A percentile compares a stretch with the other conserved stretches of the same genome.
These are phyloP conservation scores for Macaca mulatta DNA, from an alignment of 2,113 vertebrate genomes.

Conservation along the genomic window DNA sequence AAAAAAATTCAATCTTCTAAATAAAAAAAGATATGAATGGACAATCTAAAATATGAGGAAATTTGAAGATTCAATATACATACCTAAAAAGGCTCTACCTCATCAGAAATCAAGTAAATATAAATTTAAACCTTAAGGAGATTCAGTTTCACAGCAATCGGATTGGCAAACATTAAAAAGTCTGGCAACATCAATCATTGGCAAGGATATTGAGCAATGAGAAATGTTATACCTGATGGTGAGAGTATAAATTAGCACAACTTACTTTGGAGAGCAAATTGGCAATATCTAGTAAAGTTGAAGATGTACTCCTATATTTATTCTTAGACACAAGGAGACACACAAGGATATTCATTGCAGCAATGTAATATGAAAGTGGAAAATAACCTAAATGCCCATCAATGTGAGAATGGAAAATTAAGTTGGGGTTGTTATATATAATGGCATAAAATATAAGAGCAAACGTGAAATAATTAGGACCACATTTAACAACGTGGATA, in stretches of 20 bases:
- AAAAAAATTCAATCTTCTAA: neutral
- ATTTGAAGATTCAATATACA: neutral
- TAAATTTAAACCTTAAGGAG: slow-evolving; percentile 31
- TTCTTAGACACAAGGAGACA: slow-evolving; percentile 4
- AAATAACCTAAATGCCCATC: neutral
- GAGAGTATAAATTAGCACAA: slow-evolving; percentile 45
- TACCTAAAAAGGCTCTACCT: neutral
- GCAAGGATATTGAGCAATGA: neutral
- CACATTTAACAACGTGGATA: neutral
- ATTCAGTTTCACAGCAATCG: neutral
- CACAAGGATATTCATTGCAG: neutral
- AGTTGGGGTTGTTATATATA: neutral
- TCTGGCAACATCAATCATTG: slow-evolving; percentile 6
- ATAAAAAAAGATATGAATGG: neutral
- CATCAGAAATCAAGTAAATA: slow-evolving; percentile 33
- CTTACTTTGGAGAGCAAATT: slow-evolving; percentile 14
- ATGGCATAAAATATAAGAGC: neutral
- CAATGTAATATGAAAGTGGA: neutral
- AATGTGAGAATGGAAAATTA: neutral
- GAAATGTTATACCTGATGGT: neutral
- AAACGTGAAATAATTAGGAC: neutral
- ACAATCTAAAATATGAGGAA: neutral
- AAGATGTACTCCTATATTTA: slow-evolving; percentile 23
- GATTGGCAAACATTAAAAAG: neutral
- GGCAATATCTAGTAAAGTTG: neutral